Evolutionary conservation across 2,888 invertebrate genomes (phyloP), one percentile per base, ranked within the genome.

Genomic region (Patella depressa): DNA sequence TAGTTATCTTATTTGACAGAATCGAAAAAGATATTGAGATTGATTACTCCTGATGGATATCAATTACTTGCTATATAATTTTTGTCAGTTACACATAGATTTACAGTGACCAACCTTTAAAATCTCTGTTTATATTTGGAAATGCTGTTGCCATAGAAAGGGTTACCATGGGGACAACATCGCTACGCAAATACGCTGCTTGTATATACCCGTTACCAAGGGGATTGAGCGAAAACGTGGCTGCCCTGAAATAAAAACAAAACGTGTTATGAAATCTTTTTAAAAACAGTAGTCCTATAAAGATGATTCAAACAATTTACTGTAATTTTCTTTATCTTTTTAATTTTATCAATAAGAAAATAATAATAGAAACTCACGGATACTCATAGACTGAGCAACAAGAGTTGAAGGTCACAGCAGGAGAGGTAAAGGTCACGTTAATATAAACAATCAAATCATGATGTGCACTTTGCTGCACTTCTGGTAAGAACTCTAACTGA

Each of bases 381-480:
- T 74, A 79, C 11, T 72, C 54, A 69, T 76, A 76, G 17, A 71
- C 17, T n/a, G 55, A 71, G 73, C 83, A 84, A 59, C 83, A 84
- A 5, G 83, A 84, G 53, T 78, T 79, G 71, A 81, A 79, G 17
- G 70, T 29, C 17, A 79, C 57, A 15, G 78, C 57, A n/a, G 54
- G 53, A 5, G 81, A 74, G 9, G 75, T 77, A 65, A 82, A 82
- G 45, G 81, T 79, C 5, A 84, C 79, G 69, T 84, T 80, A 14
- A 84, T 71, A 19, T 65, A 76, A 2, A 81, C 80, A 3, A 34
- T 79, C n/a, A 82, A 59, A 7, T 76, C 54, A 17, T 75, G 72
- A 29, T 76, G 59, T 7, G 75, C 72, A 24, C 55, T 19, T 54
- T 78, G 24, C 7, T 72, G 34, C 14, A n/a, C 72, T 24, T 72